phyloP scores from a whole-genome alignment of 2,113 vertebrate genomes.

The Columbina picui region DNA sequence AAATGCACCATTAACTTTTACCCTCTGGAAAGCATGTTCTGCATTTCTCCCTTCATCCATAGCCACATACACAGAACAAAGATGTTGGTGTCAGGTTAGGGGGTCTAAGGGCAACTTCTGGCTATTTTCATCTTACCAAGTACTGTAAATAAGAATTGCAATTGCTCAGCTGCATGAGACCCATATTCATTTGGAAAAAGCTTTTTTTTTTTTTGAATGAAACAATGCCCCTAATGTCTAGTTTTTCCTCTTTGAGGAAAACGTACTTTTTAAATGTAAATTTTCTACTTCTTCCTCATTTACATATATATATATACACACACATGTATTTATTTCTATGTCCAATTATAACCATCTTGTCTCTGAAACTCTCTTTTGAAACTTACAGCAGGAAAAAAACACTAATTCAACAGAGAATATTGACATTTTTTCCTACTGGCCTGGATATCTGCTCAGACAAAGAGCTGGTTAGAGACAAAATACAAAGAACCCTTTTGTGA shows the following conservation, averaged over 20 bases:
- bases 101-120: neutral
- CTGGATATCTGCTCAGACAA: slow-evolving; percentile 77
- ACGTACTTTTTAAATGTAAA: neutral
- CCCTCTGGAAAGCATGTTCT: neutral
- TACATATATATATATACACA: neutral
- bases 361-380: slow-evolving; percentile 60
- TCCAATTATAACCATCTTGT: neutral
- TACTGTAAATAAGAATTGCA: neutral
- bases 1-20: neutral
- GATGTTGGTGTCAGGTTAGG: neutral
- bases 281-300: neutral
- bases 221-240: neutral
- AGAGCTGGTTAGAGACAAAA: slow-evolving; percentile 74
- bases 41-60: neutral
- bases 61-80: neutral
- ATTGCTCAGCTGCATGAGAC: neutral
- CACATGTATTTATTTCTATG: neutral
- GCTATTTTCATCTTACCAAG: neutral
- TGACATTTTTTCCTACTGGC: slow-evolving; percentile 70
- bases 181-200: neutral
- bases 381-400: slow-evolving; percentile 57
- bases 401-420: slow-evolving; percentile 72
- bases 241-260: neutral
- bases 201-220: neutral
- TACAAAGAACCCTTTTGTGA: slow-evolving; percentile 80